Base-by-base conservation (phyloP, 1,140 invertebrate species). In the Drosophila miranda region DNA sequence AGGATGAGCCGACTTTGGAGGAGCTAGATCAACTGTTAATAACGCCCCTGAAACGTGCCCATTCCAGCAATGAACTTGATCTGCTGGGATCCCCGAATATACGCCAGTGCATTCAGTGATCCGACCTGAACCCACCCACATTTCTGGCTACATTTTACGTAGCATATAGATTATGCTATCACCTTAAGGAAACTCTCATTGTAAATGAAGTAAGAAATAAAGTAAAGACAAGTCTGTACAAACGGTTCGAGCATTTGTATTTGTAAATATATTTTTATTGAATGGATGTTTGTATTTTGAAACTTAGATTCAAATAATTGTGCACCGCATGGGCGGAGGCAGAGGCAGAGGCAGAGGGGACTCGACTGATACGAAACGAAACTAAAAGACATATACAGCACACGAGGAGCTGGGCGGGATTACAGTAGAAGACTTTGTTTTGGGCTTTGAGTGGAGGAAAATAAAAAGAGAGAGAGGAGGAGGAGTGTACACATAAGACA, bases 221-320 rank as follows among this genome's bases (percentile, higher is more conserved):
- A 43, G 21, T n/a, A 30, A 28, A 38, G 9, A 38, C 9, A 11
- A 38, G 3, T 11, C 34, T 38, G 34, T 38, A 38, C 34, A 13
- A 38, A 11, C 34, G 5, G 9, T 50, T 14, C 19, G 28, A 71
- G 50, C 50, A 49, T 69, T 16, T 16, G 16, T 16, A 16, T 16
- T 72, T 11, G 34, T 82, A 81, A 81, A 74, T 81, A 78, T 45
- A 59, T 58, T 78, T 82, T 78, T 79, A 84, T 84, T 84, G 61
- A 75, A 83, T 79, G 34, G 34, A 16, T 52, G 63, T 78, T 73
- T 59, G 5, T 46, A 48, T 30, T 51, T 75, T 70, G 61, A 82
- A 83, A 83, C 70, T 66, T 51, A 41, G 49, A 71, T 72, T 70
- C 75, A 52, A 71, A 41, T 68, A 57, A 16, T 79, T 68, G 55